A percentile compares a stretch with the other conserved stretches of the same genome.
These are phyloP conservation scores for Nylanderia fulva DNA, from an alignment of 1,140 invertebrate species.

Conservation along the genomic window DNA sequence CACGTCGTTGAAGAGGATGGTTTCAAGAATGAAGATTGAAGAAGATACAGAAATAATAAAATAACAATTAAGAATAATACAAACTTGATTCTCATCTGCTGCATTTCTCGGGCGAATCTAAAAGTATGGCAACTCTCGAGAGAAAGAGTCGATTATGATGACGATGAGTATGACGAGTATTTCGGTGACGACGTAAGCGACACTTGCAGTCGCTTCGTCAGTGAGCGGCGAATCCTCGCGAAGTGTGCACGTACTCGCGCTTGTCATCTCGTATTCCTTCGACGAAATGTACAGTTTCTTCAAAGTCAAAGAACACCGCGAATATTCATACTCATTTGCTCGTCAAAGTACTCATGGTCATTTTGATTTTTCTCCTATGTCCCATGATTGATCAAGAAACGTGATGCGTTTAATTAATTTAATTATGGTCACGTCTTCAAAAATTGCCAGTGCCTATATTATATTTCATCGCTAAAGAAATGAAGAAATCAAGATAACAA, in stretches of 20 bases:
- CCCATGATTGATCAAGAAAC: not conserved
- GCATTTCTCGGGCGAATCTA: not conserved
- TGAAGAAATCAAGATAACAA: not conserved
- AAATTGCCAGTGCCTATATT: not conserved
- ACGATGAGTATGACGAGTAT: conserved; percentile 34
- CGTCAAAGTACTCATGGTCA: not conserved
- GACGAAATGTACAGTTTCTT: not conserved
- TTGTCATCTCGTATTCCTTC: not conserved
- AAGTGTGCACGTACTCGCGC: conserved; percentile 66
- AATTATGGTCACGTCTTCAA: not conserved
- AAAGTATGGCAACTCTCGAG: not conserved
- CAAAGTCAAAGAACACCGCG: not conserved
- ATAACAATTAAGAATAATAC: not conserved
- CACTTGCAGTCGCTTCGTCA: conserved; percentile 60
- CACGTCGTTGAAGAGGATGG: not conserved
- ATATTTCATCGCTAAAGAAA: not conserved
- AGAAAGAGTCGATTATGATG: conserved; percentile 36
- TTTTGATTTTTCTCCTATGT: not conserved
- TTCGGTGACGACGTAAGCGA: conserved; percentile 49
- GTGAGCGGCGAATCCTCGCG: conserved; percentile 67
- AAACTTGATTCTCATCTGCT: not conserved
- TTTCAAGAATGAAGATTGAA: not conserved
- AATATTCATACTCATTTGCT: not conserved
- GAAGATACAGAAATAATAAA: not conserved
- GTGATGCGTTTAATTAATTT: not conserved